These are phyloP conservation scores for Caenorhabditis imperialis DNA, from an alignment of 2,888 invertebrate genomes.

Conservation along the genomic window DNA sequence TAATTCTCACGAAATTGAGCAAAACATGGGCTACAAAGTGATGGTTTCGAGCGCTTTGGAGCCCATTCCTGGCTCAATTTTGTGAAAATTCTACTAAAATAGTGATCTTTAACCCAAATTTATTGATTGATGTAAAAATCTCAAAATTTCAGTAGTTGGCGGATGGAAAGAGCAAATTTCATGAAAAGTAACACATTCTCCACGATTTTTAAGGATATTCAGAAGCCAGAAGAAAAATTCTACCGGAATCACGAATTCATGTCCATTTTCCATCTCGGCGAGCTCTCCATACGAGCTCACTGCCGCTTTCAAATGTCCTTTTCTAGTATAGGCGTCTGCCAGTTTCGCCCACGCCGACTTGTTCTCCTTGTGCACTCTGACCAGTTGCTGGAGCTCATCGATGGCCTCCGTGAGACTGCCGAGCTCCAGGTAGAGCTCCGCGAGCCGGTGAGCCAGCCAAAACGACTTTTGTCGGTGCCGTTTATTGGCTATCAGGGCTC, in stretches of 20 bases:
- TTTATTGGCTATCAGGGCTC: constrained; percentile 2
- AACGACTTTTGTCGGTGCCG: constrained; percentile 13
- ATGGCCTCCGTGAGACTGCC: constrained; percentile 50
- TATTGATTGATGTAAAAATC: too few species aligned
- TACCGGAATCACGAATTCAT: constrained; percentile 52
- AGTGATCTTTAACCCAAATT: too few species aligned
- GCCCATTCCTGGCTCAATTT: too few species aligned
- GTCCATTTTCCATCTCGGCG: constrained; percentile 33
- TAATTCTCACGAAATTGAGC: too few species aligned
- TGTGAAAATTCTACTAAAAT: too few species aligned
- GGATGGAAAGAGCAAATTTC: not conserved
- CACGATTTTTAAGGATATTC: not conserved
- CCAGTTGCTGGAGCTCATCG: constrained; percentile 52
- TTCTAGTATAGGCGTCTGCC: constrained; percentile 51
- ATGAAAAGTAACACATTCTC: too few species aligned
- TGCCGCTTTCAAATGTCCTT: constrained; percentile 56
- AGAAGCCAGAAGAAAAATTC: too few species aligned
- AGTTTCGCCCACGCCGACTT: constrained; percentile 50
- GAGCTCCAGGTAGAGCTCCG: constrained; percentile 38
- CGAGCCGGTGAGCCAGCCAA: constrained; percentile 51
- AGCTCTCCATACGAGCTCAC: constrained; percentile 58
- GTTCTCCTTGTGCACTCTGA: constrained; percentile 43
- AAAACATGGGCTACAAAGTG: too few species aligned
- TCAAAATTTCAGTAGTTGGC: too few species aligned
- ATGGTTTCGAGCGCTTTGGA: too few species aligned